Evolutionary conservation across 37 sponge, comb jelly and placozoan species (phyloP), one percentile per base, ranked within the genome.

Genomic region (Aphrocallistes beatrix): DNA sequence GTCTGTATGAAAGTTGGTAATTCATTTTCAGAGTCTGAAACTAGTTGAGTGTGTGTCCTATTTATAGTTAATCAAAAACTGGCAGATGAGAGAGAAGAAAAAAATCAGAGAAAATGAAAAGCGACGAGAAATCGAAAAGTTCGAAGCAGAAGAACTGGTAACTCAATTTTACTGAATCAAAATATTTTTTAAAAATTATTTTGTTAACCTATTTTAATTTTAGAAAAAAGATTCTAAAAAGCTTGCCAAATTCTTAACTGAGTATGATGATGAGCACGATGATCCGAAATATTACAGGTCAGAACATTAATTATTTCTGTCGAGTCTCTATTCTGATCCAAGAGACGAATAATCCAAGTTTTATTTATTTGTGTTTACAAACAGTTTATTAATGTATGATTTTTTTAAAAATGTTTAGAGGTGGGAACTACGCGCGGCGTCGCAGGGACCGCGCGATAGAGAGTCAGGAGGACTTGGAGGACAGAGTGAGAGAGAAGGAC

Each of bases 231-330:
- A 95, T 34, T 86, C 36, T 48, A 93, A 83, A 40, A 86, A 89
- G 51, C 51, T 91, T 37, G 90, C 86, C 28, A 86, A 91, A n/a
- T 93, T 93, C 45, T 83, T 98, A 21, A 91, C 87, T 37, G 93
- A 93, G 36, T 98, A 98, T 45, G 94, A 98, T 84, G 99, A 98
- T 83, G 96, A 92, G 0, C 90, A 92, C 81, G 93, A 98, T 87
- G 99, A 98, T 82, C 86, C 90, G 38, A 87, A 86, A 75, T 95
- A 95, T 86, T 98, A 98, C 84, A 93, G 85, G 94, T 96, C 83
- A 30, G 87, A n/a, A n/a, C n/a, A n/a, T n/a, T n/a, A n/a, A n/a
- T n/a, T n/a, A n/a, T n/a, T n/a, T n/a, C n/a, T n/a, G n/a, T n/a
- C n/a, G n/a, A n/a, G n/a, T n/a, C n/a, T n/a, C n/a, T n/a, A n/a